phyloP scores from a whole-genome alignment of 2,797 vertebrate genomes.

The Hippopotamyrus pictus region DNA sequence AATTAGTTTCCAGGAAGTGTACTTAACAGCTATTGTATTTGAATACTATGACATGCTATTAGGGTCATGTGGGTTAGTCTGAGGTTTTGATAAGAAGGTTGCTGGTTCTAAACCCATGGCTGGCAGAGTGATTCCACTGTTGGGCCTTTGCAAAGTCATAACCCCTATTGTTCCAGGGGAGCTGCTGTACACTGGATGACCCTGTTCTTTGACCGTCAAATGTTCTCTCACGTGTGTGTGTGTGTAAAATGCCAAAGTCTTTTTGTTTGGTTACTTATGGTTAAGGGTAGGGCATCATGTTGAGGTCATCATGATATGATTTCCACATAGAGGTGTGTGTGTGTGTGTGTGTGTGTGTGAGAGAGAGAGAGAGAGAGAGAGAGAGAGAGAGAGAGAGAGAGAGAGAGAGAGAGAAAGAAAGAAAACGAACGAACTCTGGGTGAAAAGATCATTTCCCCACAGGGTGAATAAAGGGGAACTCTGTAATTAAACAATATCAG shows the following conservation, averaged over 20 bases:
- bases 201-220: not conserved
- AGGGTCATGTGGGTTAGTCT: not conserved
- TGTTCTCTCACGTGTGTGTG: not conserved
- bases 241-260: not conserved
- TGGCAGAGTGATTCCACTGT: not conserved
- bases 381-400: no score
- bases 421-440: no score
- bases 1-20: not conserved
- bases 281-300: no score
- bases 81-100: not conserved
- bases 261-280: no score
- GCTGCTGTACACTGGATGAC: not conserved
- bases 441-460: not conserved
- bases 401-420: no score
- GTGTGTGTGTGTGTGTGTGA: no score
- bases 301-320: no score
- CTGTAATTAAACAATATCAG: not conserved
- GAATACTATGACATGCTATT: not conserved
- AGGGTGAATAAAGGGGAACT: not conserved
- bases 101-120: not conserved
- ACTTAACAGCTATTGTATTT: not conserved
- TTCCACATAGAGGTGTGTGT: no score
- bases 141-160: not conserved
- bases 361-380: no score
- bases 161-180: not conserved